Percentiles rank a stretch among this genome's conserved stretches.
Evolutionary conservation across 2,888 invertebrate genomes (phyloP).

Genomic region (Ectobius pallidus): DNA sequence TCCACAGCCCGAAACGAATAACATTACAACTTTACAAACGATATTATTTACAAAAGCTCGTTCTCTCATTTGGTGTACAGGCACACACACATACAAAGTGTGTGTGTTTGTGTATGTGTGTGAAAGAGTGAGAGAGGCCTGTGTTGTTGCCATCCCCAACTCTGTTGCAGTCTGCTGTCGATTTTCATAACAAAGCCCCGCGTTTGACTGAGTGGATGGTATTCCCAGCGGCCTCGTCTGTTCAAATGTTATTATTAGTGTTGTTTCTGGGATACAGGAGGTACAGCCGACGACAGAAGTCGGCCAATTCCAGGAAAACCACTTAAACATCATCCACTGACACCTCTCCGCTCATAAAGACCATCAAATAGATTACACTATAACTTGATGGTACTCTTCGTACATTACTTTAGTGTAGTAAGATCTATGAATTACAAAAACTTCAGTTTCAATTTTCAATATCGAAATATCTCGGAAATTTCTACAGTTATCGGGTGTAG

Average conservation of each 20-base stretch:
- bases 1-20: constrained; percentile 35
- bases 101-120: too few species aligned
- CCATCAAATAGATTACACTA: too few species aligned
- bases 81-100: not conserved
- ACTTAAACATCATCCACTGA: too few species aligned
- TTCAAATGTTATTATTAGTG: constrained; percentile 34
- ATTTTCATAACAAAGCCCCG: constrained; percentile 38
- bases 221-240: constrained; percentile 34
- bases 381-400: too few species aligned
- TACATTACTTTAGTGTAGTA: too few species aligned
- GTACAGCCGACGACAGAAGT: constrained; percentile 4
- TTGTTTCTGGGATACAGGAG: constrained; percentile 27
- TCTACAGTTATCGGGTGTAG: too few species aligned
- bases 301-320: not conserved
- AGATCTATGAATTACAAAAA: too few species aligned
- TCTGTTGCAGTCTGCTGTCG: constrained; percentile 26
- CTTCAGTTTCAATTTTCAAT: too few species aligned
- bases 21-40: constrained; percentile 41
- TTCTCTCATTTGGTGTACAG: not conserved
- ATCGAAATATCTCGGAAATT: too few species aligned
- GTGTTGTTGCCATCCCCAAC: constrained; percentile 9
- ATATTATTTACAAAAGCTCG: constrained; percentile 40
- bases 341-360: too few species aligned
- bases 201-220: constrained; percentile 21
- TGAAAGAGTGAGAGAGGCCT: not conserved